Percentiles rank a stretch among this genome's conserved stretches.
Evolutionary conservation across 2,113 vertebrate species (phyloP).

Genomic region (Coptodon rendalli): DNA sequence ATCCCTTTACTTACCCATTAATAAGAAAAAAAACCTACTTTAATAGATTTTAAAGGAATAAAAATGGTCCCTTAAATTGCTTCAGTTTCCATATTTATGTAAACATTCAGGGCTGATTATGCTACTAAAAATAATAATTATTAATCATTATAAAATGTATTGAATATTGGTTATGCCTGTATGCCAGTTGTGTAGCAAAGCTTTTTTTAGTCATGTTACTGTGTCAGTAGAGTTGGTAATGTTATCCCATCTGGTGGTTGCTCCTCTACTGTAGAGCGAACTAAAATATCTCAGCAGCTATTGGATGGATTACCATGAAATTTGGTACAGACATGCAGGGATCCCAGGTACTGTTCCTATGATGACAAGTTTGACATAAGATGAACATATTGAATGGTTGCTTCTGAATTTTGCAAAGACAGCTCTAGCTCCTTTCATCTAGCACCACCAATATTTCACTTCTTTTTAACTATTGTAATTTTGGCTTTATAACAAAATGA

Average conservation of each 20-base stretch:
- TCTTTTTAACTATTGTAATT: neutral
- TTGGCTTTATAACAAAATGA: neutral
- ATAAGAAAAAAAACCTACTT: neutral
- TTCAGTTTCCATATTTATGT: neutral
- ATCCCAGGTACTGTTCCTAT: neutral
- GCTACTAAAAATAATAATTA: neutral
- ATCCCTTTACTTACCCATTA: neutral
- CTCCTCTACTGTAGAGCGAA: neutral
- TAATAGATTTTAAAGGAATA: neutral
- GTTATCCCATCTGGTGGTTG: neutral
- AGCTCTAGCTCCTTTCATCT: neutral
- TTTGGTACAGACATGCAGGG: neutral
- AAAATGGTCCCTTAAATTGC: neutral
- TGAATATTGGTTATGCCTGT: neutral
- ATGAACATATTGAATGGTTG: neutral
- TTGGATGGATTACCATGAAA: neutral
- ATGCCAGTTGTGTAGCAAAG: neutral
- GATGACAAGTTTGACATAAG: neutral
- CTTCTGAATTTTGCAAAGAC: neutral
- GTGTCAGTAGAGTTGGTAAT: neutral
- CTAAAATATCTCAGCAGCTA: neutral
- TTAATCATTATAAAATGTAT: neutral
- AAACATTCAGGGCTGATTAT: neutral
- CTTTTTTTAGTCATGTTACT: neutral
- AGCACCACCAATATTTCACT: neutral